phyloP scores from a whole-genome alignment of 2,888 invertebrate genomes.

The Trichopria drosophilae region DNA sequence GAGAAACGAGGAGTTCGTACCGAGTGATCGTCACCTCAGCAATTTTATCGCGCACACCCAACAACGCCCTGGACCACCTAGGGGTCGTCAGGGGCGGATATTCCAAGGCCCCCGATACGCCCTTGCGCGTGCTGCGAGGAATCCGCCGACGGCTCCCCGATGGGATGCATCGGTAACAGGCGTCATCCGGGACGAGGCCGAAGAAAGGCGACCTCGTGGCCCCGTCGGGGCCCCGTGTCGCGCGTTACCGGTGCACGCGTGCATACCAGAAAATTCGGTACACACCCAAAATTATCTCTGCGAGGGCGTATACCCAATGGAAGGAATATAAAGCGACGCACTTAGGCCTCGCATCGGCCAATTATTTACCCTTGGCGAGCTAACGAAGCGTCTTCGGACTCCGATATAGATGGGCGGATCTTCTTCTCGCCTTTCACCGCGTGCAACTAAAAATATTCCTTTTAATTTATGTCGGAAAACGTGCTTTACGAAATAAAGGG shows the following conservation, averaged over 20 bases:
- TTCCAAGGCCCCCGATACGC: constrained; percentile 49
- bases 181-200: constrained; percentile 6
- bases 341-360: constrained; percentile 2
- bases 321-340: constrained; percentile 4
- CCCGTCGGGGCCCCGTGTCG: constrained; percentile 12
- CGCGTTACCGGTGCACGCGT: constrained; percentile 25
- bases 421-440: too few species aligned
- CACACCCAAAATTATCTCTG: too few species aligned
- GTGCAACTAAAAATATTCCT: too few species aligned
- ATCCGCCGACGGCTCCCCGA: constrained; percentile 39
- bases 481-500: too few species aligned
- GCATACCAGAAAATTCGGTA: constrained; percentile 17
- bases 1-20: too few species aligned
- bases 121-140: constrained; percentile 53
- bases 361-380: constrained; percentile 4
- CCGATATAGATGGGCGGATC: too few species aligned
- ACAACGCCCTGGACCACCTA: constrained; percentile 57
- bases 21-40: too few species aligned
- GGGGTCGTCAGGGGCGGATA: constrained; percentile 57
- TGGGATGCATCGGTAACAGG: too few species aligned
- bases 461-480: too few species aligned
- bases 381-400: constrained; percentile 10
- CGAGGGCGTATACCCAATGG: neutral
- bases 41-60: too few species aligned
- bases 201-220: constrained; percentile 20